Conservation (phyloP, 2,113 vertebrate genomes). For the Natator depressus region DNA sequence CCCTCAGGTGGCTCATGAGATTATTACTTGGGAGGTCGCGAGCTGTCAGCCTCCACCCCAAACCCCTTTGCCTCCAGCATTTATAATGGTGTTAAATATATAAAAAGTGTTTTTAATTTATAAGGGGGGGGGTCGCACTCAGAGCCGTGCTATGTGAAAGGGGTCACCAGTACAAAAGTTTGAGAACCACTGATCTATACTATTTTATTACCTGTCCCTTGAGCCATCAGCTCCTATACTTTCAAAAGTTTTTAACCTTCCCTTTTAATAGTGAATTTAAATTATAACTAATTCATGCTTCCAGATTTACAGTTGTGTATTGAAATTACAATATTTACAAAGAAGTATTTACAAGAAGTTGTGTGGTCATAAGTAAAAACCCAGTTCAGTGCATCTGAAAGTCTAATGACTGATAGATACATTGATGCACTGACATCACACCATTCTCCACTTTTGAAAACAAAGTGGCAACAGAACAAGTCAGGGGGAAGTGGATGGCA, state of each 20-base stretch:
- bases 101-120: too few species aligned
- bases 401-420: not conserved
- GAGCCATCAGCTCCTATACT: not conserved
- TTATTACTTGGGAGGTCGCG: too few species aligned
- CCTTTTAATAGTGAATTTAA: not conserved
- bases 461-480: not conserved
- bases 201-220: not conserved
- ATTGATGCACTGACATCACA: not conserved
- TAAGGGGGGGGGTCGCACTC: too few species aligned
- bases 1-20: too few species aligned
- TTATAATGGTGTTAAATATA: too few species aligned
- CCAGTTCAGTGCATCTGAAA: not conserved
- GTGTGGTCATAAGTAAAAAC: not conserved
- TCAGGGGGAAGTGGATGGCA: not conserved
- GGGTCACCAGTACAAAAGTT: too few species aligned
- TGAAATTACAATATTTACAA: conserved; percentile 19
- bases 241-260: not conserved
- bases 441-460: not conserved
- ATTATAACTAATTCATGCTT: not conserved
- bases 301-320: not conserved
- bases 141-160: too few species aligned
- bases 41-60: too few species aligned
- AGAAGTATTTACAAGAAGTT: not conserved
- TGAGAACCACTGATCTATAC: too few species aligned
- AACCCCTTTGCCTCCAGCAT: too few species aligned